phyloP scores from a whole-genome alignment of 2,113 vertebrate species.

The Donacobius atricapilla region DNA sequence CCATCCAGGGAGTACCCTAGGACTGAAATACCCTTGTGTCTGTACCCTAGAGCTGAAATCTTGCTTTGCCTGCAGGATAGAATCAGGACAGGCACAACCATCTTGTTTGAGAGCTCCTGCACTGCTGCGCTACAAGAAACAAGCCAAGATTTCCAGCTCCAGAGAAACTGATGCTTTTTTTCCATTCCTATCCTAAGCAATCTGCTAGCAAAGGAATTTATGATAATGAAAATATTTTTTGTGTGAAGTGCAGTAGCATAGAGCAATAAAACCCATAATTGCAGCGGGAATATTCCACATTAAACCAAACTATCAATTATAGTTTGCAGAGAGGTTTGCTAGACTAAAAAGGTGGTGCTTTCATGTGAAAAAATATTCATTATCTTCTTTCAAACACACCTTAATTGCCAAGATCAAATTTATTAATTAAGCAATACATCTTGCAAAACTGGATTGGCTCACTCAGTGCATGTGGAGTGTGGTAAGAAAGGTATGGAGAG shows the following conservation, averaged over 20 bases:
- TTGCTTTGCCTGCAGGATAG: background rate
- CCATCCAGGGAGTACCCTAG: background rate
- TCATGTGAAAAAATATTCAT: conserved; percentile 49
- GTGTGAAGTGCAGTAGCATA: conserved; percentile 19
- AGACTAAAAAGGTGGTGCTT: conserved; percentile 55
- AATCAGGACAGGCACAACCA: background rate
- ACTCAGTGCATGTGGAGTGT: background rate
- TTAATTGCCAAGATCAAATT: conserved; percentile 67
- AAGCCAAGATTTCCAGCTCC: background rate
- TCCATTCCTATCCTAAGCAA: background rate
- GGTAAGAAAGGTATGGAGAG: background rate
- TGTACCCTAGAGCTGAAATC: background rate
- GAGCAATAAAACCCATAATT: conserved; percentile 52
- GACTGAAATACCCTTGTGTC: background rate
- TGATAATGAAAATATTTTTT: conserved; percentile 44
- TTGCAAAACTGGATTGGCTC: conserved; percentile 32
- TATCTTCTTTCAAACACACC: conserved; percentile 44
- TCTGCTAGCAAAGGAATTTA: conserved; percentile 32
- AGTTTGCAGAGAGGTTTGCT: conserved; percentile 30
- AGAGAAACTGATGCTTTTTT: background rate
- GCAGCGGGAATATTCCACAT: background rate
- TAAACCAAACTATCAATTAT: conserved; percentile 61
- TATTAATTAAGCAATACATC: conserved; percentile 63
- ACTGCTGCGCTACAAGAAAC: background rate
- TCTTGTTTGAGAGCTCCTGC: fast-evolving